Evolutionary conservation across 1,140 invertebrate genomes (phyloP), one percentile per base, ranked within the genome.

Genomic region (Neodiprion fabricii): DNA sequence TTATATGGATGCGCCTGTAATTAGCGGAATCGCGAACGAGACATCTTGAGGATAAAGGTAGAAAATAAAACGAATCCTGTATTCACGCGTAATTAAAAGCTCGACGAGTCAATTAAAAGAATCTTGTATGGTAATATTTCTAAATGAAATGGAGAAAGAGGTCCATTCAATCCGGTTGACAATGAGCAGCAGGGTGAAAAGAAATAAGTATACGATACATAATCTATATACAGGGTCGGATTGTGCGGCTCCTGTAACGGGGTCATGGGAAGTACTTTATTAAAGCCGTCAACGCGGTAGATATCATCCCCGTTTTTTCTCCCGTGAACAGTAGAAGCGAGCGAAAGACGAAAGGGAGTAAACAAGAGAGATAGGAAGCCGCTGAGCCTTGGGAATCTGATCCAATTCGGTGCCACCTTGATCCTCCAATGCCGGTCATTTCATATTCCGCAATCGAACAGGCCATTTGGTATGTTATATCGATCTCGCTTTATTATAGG

Each of bases 341-440:
- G 53, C 4, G 9, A 61, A 61, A 61, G 53, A 61, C 7, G 53
- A 61, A 61, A 61, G n/a, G 28, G 53, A 61, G 7, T 61, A 61
- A 61, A 61, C 53, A 61, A 9, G 53, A 61, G 11, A 61, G 53
- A 11, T 14, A 61, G 4, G n/a, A 40, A 61, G 53, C n/a, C 53
- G 8, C n/a, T 14, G 53, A 61, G 53, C 53, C 53, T 61, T 17
- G 53, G 28, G 53, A 61, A 61, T 61, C 53, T 61, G 53, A 61
- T 61, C 53, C 53, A 17, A 14, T 61, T 17, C 53, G n/a, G 9
- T 14, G 53, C 53, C 53, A 61, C 53, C 53, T 61, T 61, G 53
- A 61, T 61, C 53, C 53, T 17, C 53, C 53, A 61, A 61, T 61
- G 53, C n/a, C 53, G n/a, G 53, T 61, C 53, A 61, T 61, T 61